phyloP scores from a whole-genome alignment of 2,113 vertebrate genomes.

The Trichomycterus rosablanca region DNA sequence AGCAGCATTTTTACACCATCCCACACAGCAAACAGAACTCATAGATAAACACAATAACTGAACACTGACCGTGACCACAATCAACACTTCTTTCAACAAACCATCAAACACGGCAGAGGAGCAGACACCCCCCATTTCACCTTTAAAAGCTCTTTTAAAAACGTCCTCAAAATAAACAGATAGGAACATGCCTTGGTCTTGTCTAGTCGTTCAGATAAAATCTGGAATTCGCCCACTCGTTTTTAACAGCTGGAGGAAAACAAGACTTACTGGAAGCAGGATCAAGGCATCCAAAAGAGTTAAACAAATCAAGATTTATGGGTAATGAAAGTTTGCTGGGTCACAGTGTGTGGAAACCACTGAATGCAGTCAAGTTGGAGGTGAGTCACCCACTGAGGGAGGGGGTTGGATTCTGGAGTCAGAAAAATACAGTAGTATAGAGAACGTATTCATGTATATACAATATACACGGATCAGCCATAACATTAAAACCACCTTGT shows the following conservation, averaged over 20 bases:
- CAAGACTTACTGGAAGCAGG: constrained; percentile 69
- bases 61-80: background rate
- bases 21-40: background rate
- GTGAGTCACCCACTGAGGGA: background rate
- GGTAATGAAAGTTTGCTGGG: constrained; percentile 61
- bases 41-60: constrained; percentile 14
- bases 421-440: no score
- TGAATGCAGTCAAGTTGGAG: constrained; percentile 16
- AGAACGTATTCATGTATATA: no score
- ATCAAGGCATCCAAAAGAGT: constrained; percentile 69
- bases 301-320: constrained; percentile 70
- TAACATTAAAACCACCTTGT: no score
- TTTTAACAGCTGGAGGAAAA: constrained; percentile 24
- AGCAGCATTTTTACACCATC: constrained; percentile 5
- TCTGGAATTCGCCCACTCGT: constrained; percentile 40
- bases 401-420: no score
- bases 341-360: constrained; percentile 54
- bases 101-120: no score
- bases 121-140: no score
- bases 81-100: no score
- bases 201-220: constrained; percentile 55
- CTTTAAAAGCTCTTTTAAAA: no score
- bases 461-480: no score
- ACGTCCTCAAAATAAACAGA: constrained; percentile 28
- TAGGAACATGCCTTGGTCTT: constrained; percentile 32